Evolutionary conservation across 2,797 vertebrate species (phyloP).

Genomic region (Notamacropus eugenii): DNA sequence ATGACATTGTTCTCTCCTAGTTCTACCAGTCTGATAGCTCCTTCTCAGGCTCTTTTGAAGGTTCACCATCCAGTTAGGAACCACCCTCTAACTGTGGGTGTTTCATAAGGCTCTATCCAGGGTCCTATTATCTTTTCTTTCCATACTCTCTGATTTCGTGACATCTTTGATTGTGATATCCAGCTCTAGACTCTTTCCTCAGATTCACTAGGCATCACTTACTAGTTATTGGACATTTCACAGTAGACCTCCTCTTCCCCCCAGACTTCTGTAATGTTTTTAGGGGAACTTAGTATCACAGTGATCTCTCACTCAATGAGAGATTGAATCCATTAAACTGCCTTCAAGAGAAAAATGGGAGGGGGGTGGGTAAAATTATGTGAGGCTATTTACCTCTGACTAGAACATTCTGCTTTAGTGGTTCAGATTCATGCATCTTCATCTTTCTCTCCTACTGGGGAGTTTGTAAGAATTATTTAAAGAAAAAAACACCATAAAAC

Average conservation of each 20-base stretch:
- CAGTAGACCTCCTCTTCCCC: neutral
- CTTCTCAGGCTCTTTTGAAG: neutral
- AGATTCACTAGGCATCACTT: neutral
- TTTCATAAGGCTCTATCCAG: neutral
- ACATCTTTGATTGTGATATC: neutral
- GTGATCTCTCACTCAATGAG: neutral
- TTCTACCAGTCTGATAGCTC: neutral
- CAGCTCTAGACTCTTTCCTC: neutral
- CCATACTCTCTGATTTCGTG: neutral
- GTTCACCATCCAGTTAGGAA: neutral
- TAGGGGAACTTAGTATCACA: neutral
- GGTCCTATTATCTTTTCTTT: neutral
- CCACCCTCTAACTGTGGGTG: neutral
- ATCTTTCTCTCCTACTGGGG: neutral
- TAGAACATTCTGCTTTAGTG: too few relatives aligned
- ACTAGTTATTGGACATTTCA: neutral
- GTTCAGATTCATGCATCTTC: too few relatives aligned
- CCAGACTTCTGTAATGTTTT: too few relatives aligned
- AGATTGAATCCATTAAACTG: neutral
- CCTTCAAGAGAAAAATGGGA: neutral
- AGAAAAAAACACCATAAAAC: neutral
- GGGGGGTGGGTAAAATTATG: neutral
- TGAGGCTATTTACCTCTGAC: neutral
- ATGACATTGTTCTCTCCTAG: neutral
- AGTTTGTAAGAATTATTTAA: neutral